Evolutionary conservation across 2,888 invertebrate genomes (phyloP).

Genomic region (Loripinus fragilis): DNA sequence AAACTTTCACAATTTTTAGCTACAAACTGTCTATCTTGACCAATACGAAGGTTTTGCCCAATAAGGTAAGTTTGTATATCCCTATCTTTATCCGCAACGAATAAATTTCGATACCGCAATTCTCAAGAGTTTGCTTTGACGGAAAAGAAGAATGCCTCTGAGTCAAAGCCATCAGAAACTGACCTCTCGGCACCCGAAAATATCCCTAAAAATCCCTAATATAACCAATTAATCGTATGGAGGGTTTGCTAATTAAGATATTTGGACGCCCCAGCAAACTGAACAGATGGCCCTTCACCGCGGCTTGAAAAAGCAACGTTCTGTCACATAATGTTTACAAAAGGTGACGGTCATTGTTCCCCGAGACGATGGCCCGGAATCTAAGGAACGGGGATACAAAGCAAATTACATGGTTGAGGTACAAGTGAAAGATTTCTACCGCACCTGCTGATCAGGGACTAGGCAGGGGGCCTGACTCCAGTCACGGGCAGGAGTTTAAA

Average conservation of each 20-base stretch:
- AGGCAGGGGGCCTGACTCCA: constrained; percentile 5
- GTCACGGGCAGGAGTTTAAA: neutral
- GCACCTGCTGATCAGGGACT: constrained; percentile 20
- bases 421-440: neutral
- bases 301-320: constrained; percentile 1
- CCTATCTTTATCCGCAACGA: no score
- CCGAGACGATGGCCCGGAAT: neutral
- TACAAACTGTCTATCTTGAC: no score
- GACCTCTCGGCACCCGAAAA: neutral
- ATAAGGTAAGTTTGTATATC: no score
- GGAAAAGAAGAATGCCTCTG: no score
- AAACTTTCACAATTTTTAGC: no score
- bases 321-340: constrained; percentile 4
- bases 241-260: constrained; percentile 11
- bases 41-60: no score
- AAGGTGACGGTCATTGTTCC: constrained; percentile 7
- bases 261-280: neutral
- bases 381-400: neutral
- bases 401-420: constrained; percentile 22
- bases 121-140: no score
- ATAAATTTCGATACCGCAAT: no score
- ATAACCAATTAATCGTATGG: neutral
- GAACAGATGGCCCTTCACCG: neutral
- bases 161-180: no score
- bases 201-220: neutral